Base-by-base conservation (phyloP, 2,888 invertebrate species). In the Drosophila pullipes region DNA sequence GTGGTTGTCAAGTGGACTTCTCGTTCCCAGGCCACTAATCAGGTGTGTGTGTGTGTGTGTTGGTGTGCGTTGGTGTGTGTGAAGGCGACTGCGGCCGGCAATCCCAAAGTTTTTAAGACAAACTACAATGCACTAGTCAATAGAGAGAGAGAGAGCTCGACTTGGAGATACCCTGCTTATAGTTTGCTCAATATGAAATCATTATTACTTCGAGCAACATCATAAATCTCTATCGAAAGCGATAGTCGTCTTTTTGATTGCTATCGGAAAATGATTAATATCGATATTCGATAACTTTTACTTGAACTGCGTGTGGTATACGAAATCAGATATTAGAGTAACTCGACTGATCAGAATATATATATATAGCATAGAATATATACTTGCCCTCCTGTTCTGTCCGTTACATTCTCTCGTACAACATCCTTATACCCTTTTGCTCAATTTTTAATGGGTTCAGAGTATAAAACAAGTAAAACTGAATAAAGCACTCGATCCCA, bases 11-110 rank as follows among this genome's bases (percentile, higher is more conserved):
- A 78, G 81, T 78, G 76, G 61, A 52, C 62, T 30, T n/a, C 37
- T 3, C 39, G 72, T 78, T 76, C 39, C 52, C 57, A 73, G n/a
- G 79, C 63, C 37, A 44, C 62, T 78, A 79, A 78, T 78, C 78
- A 75, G 67, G 50, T 33, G 49, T 5, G 50, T 37, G 35, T 37
- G 9, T 22, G 18, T 22, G 28, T 4, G 35, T 16, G 57, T n/a
- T 22, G 6, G 58, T 47, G 30, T 30, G 30, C 30, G 30, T 30
- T 13, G 67, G 54, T 33, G 60, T 18, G 22, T 37, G 58, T 22
- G 60, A 22, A 47, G 22, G 44, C 13, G 37, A 47, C 44, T 52
- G 33, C 65, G 70, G 70, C 76, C 65, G 70, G 70, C 76, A 62
- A 75, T 79, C 78, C 78, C 75, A 30, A 37, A 71, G 58, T n/a